Percentiles rank a stretch among this genome's conserved stretches.
Evolutionary conservation across 2,113 vertebrate genomes (phyloP).

Genomic region (Chitala chitala): DNA sequence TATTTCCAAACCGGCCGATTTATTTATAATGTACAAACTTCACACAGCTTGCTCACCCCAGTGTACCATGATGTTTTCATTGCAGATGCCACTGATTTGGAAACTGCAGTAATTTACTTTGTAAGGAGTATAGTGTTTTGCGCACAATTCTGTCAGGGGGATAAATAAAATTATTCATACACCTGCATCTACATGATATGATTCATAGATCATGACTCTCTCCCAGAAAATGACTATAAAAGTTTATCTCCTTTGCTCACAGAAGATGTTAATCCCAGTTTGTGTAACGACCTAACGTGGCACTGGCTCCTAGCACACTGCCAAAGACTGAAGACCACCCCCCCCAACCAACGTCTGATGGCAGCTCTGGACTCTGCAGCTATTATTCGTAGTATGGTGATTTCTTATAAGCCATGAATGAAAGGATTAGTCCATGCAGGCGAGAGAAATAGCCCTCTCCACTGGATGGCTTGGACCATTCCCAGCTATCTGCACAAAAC

Average conservation of each 20-base stretch:
- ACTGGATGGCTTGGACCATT: neutral
- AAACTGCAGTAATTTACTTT: constrained; percentile 2
- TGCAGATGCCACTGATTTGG: neutral
- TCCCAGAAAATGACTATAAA: too few relatives aligned
- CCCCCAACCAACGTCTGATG: neutral
- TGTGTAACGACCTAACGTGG: too few relatives aligned
- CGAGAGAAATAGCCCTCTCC: neutral
- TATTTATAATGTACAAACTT: too few relatives aligned
- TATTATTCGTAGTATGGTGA: neutral
- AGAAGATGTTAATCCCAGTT: too few relatives aligned
- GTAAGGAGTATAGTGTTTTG: neutral
- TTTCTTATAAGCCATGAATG: constrained; percentile 2
- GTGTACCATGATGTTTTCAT: too few relatives aligned
- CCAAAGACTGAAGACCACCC: too few relatives aligned
- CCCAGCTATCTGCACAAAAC: constrained; percentile 5
- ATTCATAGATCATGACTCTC: neutral
- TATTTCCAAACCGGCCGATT: too few relatives aligned
- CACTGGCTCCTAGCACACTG: too few relatives aligned
- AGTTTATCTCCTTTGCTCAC: too few relatives aligned
- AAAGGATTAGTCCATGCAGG: constrained; percentile 14
- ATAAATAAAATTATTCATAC: neutral
- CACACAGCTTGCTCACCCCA: too few relatives aligned
- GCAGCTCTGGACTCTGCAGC: neutral
- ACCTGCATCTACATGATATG: neutral
- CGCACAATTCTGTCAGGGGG: neutral